Percentiles rank a stretch among this genome's conserved stretches.
Conservation (phyloP, 2,888 invertebrate genomes). For the Aradus depressus region DNA sequence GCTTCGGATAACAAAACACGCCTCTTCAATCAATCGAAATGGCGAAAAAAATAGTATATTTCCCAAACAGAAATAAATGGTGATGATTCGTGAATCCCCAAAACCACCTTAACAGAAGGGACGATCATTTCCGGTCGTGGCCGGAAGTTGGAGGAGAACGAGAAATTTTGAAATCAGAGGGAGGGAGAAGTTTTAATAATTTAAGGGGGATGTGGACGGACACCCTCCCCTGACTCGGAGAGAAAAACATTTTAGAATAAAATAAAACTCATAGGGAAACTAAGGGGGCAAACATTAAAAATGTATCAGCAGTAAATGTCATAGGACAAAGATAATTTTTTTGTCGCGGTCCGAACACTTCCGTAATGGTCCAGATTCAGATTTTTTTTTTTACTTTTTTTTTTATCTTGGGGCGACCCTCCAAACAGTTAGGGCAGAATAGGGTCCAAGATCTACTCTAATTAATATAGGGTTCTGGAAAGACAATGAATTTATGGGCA, state of each 20-base stretch:
- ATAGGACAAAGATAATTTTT: constrained; percentile 22
- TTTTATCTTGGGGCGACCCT: background rate
- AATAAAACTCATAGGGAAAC: constrained; percentile 12
- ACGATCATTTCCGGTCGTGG: too few relatives aligned
- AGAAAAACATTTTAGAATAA: constrained; percentile 22
- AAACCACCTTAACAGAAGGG: too few relatives aligned
- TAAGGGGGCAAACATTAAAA: constrained; percentile 23
- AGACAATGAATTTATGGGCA: constrained; percentile 18
- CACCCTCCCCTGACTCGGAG: constrained; percentile 7
- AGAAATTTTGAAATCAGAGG: too few relatives aligned
- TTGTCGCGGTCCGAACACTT: constrained; percentile 1
- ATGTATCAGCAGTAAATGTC: constrained; percentile 27
- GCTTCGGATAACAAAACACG: too few relatives aligned
- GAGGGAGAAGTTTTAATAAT: background rate
- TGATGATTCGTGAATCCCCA: too few relatives aligned
- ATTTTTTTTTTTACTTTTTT: constrained; percentile 5
- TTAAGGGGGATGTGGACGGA: background rate
- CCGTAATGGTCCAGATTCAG: constrained; percentile 17
- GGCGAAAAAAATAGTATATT: too few relatives aligned
- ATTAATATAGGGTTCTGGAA: constrained; percentile 18
- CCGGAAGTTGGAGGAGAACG: too few relatives aligned
- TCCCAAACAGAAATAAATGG: too few relatives aligned
- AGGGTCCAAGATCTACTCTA: constrained; percentile 11
- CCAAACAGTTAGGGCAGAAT: background rate
- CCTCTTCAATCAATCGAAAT: too few relatives aligned